Percentiles rank a stretch among this genome's conserved stretches.
phyloP scores from a whole-genome alignment of 2,113 vertebrate species.

The Gallinago media region DNA sequence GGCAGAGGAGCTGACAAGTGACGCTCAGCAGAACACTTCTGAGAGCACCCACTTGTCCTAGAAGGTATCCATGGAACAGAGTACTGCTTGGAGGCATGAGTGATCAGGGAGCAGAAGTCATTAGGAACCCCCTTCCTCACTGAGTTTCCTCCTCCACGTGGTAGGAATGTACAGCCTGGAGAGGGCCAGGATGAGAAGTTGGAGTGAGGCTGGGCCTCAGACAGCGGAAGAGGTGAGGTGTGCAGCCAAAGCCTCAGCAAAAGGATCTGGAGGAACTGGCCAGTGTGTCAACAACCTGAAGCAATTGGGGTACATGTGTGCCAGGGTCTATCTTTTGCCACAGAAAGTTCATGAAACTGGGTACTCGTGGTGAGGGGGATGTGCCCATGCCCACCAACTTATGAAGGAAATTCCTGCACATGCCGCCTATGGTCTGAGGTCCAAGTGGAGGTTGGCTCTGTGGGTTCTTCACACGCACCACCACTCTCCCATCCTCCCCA shows the following conservation, averaged over 20 bases:
- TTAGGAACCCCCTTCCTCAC: accelerated
- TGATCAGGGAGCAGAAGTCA: background rate
- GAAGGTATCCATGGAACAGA: background rate
- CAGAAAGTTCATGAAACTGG: background rate
- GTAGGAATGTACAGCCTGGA: background rate
- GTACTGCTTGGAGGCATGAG: background rate
- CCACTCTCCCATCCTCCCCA: background rate
- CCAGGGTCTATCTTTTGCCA: background rate
- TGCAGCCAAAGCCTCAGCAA: background rate
- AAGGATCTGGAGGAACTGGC: background rate
- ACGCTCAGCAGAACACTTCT: background rate
- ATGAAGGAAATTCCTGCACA: background rate
- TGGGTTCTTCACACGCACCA: background rate
- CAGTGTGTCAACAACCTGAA: background rate
- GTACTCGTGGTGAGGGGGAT: background rate
- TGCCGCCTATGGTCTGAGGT: accelerated
- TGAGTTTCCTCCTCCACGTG: background rate
- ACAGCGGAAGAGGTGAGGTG: background rate
- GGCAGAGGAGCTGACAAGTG: background rate
- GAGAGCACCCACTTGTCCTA: background rate
- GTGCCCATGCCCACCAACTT: background rate
- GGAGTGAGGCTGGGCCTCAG: background rate
- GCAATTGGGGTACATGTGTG: background rate
- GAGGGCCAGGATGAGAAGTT: background rate
- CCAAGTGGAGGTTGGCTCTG: background rate